Evolutionary conservation across 2,113 vertebrate species (phyloP).

Genomic region (Nycticryphes semicollaris): DNA sequence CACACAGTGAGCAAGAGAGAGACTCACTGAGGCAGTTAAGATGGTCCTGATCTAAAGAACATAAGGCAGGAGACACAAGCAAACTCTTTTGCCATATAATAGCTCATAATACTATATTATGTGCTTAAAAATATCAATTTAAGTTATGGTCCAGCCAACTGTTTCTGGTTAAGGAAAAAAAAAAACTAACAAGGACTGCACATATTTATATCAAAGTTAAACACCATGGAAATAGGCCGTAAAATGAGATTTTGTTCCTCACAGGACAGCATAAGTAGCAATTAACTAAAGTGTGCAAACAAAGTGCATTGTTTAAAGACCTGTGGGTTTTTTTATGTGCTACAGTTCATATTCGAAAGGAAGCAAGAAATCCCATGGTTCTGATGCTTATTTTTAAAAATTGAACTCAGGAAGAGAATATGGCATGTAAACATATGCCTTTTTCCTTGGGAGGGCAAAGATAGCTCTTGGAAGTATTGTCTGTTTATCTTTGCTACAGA

Average conservation of each 20-base stretch:
- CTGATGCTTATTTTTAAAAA: not conserved
- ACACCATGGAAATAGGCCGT: not conserved
- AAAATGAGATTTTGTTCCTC: conserved; percentile 38
- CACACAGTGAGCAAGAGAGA: not conserved
- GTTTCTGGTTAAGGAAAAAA: not conserved
- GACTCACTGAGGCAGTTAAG: conserved; percentile 44
- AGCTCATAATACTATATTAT: not conserved
- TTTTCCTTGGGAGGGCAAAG: not conserved
- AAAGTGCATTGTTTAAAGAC: not conserved
- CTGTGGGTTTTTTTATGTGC: not conserved
- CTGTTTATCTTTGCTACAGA: not conserved
- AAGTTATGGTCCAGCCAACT: conserved; percentile 71
- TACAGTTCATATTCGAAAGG: not conserved
- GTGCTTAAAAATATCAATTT: conserved; percentile 5
- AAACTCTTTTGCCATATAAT: not conserved
- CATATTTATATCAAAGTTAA: conserved; percentile 8
- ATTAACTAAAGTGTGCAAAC: not conserved
- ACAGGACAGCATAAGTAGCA: not conserved
- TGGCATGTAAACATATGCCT: not conserved
- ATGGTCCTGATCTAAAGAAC: conserved; percentile 47
- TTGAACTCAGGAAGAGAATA: not conserved
- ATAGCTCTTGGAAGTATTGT: not conserved
- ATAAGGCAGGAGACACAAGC: not conserved
- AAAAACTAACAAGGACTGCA: not conserved
- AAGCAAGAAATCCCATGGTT: not conserved